Base-by-base conservation (phyloP, 1,140 invertebrate species). In the Chlorops oryzae region DNA sequence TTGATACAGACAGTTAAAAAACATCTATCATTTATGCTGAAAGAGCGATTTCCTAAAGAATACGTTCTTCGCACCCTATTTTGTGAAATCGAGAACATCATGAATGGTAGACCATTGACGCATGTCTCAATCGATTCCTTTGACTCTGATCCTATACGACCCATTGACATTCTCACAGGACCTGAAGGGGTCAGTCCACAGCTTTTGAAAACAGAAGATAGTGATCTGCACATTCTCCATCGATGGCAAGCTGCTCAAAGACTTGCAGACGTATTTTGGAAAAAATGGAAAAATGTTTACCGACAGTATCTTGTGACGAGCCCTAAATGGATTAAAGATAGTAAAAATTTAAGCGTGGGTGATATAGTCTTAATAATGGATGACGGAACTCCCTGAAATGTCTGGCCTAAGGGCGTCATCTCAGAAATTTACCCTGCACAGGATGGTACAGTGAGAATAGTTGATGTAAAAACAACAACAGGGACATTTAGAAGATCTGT, bases 61-160 rank as follows among this genome's bases (percentile, higher is more conserved):
- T 61, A n/a, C n/a, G n/a, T n/a, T n/a, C n/a, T n/a, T n/a, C n/a
- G 9, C 12, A 61, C 4, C 42, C n/a, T n/a, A n/a, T n/a, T n/a
- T n/a, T n/a, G 47, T 25, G 61, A 63, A 40, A 55, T 59, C 15
- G 59, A 59, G 18, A 45, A 54, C 12, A 54, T 63, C 6, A 43
- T 63, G 0, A 61, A 63, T n/a, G 50, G 52, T 20, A 50, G 61
- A 3, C 52, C 60, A 3, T 20, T 66, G 3, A 54, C 32, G 0
- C 58, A 62, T 12, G 60, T 64, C 2, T 43, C 50, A 2, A 58
- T 60, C 1, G 55, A 67, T 13, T 25, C 27, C 27, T 24, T 21
- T 12, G 40, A 45, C 10, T 22, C 15, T 35, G 41, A 51, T 17
- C 41, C 34, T n/a, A n/a, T n/a, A n/a, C n/a, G n/a, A n/a, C n/a